A percentile compares a stretch with the other conserved stretches of the same genome.
Evolutionary conservation across 1,140 invertebrate genomes (phyloP).

Genomic region (Rhyacophila brunnea): DNA sequence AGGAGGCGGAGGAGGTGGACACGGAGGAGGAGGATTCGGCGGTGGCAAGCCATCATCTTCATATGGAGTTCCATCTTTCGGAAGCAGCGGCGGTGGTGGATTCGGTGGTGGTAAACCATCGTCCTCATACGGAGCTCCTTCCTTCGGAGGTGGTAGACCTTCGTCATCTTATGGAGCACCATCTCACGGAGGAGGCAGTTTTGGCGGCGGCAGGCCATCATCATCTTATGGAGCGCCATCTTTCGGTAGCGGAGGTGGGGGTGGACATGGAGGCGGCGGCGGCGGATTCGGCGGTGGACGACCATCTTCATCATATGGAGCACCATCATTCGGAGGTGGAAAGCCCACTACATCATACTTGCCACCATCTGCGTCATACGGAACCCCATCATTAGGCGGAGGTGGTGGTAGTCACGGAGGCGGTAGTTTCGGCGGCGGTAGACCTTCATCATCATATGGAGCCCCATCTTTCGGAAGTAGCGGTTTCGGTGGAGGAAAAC

Average conservation of each 20-base stretch:
- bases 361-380: constrained; percentile 47
- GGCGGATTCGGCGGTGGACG: constrained; percentile 29
- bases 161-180: constrained; percentile 39
- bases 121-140: constrained; percentile 47
- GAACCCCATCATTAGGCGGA: constrained; percentile 44
- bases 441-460: constrained; percentile 47
- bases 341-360: constrained; percentile 48
- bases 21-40: constrained; percentile 40
- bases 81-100: constrained; percentile 36
- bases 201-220: constrained; percentile 40
- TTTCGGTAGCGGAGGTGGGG: constrained; percentile 38
- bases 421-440: constrained; percentile 30
- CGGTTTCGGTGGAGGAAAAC: constrained; percentile 23
- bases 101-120: constrained; percentile 41
- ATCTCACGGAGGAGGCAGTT: constrained; percentile 29
- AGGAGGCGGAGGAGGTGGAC: constrained; percentile 41
- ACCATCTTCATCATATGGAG: constrained; percentile 37
- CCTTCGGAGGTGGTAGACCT: constrained; percentile 36
- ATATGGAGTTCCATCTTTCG: constrained; percentile 33
- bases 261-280: constrained; percentile 36
- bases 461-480: constrained; percentile 40
- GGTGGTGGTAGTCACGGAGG: constrained; percentile 38
- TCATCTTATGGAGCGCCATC: constrained; percentile 47
- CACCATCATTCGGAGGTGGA: constrained; percentile 26
- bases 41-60: constrained; percentile 35